Evolutionary conservation across 1,140 invertebrate genomes (phyloP).

Genomic region (Asbolus verrucosus): DNA sequence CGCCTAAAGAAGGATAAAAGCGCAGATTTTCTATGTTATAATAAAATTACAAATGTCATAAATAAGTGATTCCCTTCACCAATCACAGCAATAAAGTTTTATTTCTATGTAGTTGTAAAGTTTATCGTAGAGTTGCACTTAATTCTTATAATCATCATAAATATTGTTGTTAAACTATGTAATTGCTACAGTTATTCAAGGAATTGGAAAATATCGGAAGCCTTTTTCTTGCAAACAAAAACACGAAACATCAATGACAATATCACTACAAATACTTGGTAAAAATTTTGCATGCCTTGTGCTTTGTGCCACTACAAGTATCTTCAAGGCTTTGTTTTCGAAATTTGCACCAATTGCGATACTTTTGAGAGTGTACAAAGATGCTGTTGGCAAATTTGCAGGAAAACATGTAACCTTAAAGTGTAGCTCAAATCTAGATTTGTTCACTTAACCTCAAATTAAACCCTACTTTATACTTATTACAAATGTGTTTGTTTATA

Average conservation of each 20-base stretch:
- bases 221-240: slow-evolving; percentile 6
- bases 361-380: neutral
- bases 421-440: slow-evolving; percentile 26
- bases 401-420: slow-evolving; percentile 30
- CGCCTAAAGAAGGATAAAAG: neutral
- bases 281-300: slow-evolving; percentile 45
- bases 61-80: slow-evolving; percentile 13
- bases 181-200: too few species aligned
- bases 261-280: slow-evolving; percentile 38
- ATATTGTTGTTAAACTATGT: slow-evolving; percentile 6
- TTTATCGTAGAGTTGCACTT: neutral
- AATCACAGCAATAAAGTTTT: slow-evolving; percentile 29
- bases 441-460: slow-evolving; percentile 39
- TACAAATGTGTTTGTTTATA: slow-evolving; percentile 27
- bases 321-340: slow-evolving; percentile 47
- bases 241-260: too few species aligned
- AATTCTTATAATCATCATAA: slow-evolving; percentile 2
- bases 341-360: slow-evolving; percentile 3
- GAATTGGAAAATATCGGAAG: neutral
- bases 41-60: slow-evolving; percentile 21
- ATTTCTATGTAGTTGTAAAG: slow-evolving; percentile 16
- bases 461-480: neutral
- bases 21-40: slow-evolving; percentile 7
- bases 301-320: slow-evolving; percentile 46
- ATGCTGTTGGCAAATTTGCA: slow-evolving; percentile 14